These are phyloP conservation scores for Lepidocyrtinus sp. DNA, from an alignment of 2,888 invertebrate species.

Conservation along the genomic window DNA sequence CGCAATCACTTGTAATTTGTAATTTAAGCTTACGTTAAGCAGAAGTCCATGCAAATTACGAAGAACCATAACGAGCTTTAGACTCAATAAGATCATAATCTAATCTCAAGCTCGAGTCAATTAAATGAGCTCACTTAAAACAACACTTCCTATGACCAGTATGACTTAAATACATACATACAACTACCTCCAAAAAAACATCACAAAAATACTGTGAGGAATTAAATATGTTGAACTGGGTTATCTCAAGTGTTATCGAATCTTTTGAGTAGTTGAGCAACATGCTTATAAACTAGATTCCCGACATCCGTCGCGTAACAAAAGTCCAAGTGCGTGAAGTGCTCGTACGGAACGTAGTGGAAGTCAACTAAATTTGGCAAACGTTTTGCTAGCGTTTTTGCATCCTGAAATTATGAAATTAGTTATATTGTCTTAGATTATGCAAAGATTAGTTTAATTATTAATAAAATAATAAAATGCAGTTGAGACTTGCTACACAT, in stretches of 20 bases:
- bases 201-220: too few species aligned
- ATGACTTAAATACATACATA: not conserved
- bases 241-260: conserved; percentile 23
- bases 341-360: conserved; percentile 33
- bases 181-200: too few species aligned
- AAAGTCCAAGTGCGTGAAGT: conserved; percentile 58
- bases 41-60: too few species aligned
- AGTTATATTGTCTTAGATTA: not conserved
- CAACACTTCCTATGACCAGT: not conserved
- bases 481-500: too few species aligned
- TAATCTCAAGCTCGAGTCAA: too few species aligned
- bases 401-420: conserved; percentile 48
- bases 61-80: too few species aligned
- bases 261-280: conserved; percentile 24
- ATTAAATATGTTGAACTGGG: too few species aligned
- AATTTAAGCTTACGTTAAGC: too few species aligned
- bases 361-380: conserved; percentile 47
- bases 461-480: not conserved
- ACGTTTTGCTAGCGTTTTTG: conserved; percentile 20
- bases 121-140: too few species aligned
- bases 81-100: too few species aligned
- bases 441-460: not conserved
- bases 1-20: too few species aligned
- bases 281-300: conserved; percentile 30
- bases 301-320: conserved; percentile 37